Base-by-base conservation (phyloP, 1,140 invertebrate species). In the Conus betulinus region DNA sequence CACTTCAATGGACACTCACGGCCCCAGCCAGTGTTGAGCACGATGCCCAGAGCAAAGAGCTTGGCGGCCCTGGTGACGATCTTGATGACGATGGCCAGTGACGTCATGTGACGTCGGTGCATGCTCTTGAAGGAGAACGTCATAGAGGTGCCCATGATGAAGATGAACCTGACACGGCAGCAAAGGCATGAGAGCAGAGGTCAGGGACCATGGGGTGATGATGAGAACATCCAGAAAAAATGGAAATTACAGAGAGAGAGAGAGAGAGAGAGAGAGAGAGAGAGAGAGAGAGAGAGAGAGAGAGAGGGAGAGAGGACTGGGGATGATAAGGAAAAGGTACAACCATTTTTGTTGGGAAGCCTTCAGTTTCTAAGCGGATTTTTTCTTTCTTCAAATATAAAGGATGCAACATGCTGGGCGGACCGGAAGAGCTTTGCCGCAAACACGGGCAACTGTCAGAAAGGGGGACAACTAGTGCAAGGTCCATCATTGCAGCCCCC, bases 131-230 rank as follows among this genome's bases (percentile, higher is more conserved):
- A 96, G 0, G 98, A 98, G 51, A 99, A 96, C 0, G 97, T 97
- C 90, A 98, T 97, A 82, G 98, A 98, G 10, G 98, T 97, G 23
- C 98, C 98, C 97, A 98, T 99, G 67, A 98, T 97, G 97, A 98
- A 99, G n/a, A 98, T 96, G 94, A 99, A 99, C 96, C 97, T 97
- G 87, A 53, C 87, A n/a, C n/a, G 60, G 76, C 57, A 39, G 3
- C 39, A 39, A 39, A 39, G 39, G 39, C 3, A 39, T 39, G 39
- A 67, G 60, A 23, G 60, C 13, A 67, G 60, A 67, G 60, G n/a
- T n/a, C n/a, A n/a, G n/a, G n/a, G n/a, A n/a, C n/a, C n/a, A n/a
- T n/a, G n/a, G n/a, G 20, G 60, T 15, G 60, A 67, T 15, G 20
- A 23, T 15, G 60, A 67, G 60, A 23, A 23, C 13, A 23, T 8